These are phyloP conservation scores for Psylliodes chrysocephalus DNA, from an alignment of 2,888 invertebrate genomes.

Conservation along the genomic window DNA sequence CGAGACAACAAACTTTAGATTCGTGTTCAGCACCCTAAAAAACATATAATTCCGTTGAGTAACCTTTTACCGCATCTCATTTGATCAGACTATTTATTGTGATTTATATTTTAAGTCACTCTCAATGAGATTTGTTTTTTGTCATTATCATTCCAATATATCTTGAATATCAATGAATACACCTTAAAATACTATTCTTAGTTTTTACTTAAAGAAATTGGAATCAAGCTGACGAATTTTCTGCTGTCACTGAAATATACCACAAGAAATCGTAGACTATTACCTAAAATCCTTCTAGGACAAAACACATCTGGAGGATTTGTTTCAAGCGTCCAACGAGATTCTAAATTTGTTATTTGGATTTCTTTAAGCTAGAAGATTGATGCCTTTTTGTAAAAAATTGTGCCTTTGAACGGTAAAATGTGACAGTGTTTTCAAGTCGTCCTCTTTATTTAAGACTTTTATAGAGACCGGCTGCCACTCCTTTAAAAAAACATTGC, in stretches of 20 bases:
- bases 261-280: not conserved
- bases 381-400: slow-evolving; percentile 24
- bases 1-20: too few relatives aligned
- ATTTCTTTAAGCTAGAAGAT: slow-evolving; percentile 16
- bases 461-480: slow-evolving; percentile 17
- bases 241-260: not conserved
- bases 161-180: too few relatives aligned
- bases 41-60: too few relatives aligned
- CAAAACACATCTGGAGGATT: slow-evolving; percentile 18
- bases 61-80: too few relatives aligned
- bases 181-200: too few relatives aligned
- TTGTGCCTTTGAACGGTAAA: slow-evolving; percentile 17
- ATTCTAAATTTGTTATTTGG: slow-evolving; percentile 24
- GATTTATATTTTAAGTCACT: too few relatives aligned
- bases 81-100: too few relatives aligned
- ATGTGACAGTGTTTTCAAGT: slow-evolving; percentile 21
- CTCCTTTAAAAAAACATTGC: slow-evolving; percentile 9
- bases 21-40: too few relatives aligned
- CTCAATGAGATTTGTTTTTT: too few relatives aligned
- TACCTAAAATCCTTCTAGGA: slow-evolving; percentile 2
- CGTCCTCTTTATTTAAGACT: slow-evolving; percentile 4
- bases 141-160: too few relatives aligned
- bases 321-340: slow-evolving; percentile 16
- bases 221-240: too few relatives aligned
- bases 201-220: too few relatives aligned